Evolutionary conservation across 1,140 invertebrate genomes (phyloP).

Genomic region (Sinella curviseta): DNA sequence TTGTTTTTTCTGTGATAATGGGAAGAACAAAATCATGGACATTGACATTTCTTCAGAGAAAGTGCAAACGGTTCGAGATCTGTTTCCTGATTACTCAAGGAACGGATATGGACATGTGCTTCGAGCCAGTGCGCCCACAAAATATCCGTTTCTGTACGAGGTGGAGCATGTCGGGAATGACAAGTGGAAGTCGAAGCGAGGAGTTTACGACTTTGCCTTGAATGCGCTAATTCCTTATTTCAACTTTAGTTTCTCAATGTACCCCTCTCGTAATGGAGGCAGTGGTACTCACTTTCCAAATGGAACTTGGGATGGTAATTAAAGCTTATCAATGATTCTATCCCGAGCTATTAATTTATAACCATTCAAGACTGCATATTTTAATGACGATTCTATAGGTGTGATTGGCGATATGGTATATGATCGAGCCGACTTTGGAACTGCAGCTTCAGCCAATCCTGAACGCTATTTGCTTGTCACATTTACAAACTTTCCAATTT

Average conservation of each 20-base stretch:
- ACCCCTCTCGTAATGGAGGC: not conserved
- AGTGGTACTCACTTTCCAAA: not conserved
- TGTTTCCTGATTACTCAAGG: not conserved
- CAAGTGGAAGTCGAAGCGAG: not conserved
- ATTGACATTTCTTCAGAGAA: not conserved
- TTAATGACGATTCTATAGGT: not conserved
- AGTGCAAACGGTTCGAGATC: not conserved
- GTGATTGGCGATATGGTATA: constrained; percentile 9
- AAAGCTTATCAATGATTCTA: not conserved
- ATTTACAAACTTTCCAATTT: not conserved
- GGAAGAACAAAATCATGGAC: not conserved
- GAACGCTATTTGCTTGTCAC: not conserved
- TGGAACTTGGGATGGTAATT: constrained; percentile 5
- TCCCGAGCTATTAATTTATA: not conserved
- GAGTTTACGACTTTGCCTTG: constrained; percentile 5
- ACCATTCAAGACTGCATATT: not conserved
- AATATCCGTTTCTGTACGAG: not conserved
- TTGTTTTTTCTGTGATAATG: not conserved
- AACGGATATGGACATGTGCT: not conserved
- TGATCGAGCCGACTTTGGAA: constrained; percentile 2
- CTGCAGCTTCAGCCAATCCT: not conserved
- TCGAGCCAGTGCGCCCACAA: not conserved
- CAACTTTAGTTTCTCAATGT: not conserved
- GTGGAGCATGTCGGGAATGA: not conserved
- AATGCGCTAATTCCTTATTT: not conserved